Conservation (phyloP, 2,797 vertebrate genomes). For the Pipistrellus kuhlii region DNA sequence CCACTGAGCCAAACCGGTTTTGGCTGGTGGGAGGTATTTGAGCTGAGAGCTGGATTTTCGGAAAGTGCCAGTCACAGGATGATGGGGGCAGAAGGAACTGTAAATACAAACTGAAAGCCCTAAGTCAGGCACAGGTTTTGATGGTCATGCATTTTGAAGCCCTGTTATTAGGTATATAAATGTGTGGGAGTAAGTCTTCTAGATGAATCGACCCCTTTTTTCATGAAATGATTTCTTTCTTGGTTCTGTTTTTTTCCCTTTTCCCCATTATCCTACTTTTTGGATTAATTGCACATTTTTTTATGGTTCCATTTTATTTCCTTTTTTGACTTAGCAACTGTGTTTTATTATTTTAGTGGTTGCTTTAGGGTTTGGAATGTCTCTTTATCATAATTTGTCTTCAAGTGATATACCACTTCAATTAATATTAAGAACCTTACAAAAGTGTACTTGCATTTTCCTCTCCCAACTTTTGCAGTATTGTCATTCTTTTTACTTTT, state of each 20-base stretch:
- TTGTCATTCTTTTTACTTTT: not conserved
- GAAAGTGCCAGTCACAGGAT: not conserved
- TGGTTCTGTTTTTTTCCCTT: not conserved
- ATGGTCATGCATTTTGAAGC: not conserved
- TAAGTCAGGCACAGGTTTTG: not conserved
- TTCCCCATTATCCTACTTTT: not conserved
- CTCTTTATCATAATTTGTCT: not conserved
- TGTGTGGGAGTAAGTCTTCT: not conserved
- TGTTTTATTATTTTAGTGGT: not conserved
- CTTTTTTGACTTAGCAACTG: not conserved
- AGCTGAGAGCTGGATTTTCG: not conserved
- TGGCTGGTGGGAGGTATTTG: not conserved
- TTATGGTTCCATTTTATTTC: not conserved
- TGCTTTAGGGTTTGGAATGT: not conserved
- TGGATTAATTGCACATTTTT: not conserved
- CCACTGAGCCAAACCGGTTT: no score
- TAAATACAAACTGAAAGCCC: not conserved
- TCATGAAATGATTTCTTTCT: not conserved
- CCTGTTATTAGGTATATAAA: not conserved
- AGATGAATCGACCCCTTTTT: not conserved
- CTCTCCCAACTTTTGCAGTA: not conserved
- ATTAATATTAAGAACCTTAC: not conserved
- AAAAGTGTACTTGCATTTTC: not conserved
- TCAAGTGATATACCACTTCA: not conserved
- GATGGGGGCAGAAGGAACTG: not conserved